Conservation (phyloP, 2,888 invertebrate genomes). For the Byasa hedistus region DNA sequence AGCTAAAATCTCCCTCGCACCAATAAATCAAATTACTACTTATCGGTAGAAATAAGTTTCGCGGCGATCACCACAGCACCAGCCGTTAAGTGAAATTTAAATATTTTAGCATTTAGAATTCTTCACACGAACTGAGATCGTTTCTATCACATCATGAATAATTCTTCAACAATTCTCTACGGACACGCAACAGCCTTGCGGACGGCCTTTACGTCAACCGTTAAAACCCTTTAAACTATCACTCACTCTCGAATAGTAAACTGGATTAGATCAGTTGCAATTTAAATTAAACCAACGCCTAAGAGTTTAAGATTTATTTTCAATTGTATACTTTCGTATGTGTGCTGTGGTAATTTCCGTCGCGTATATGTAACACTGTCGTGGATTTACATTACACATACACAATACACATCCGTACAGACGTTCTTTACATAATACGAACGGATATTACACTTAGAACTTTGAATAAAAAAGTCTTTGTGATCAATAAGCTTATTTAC, state of each 20-base stretch:
- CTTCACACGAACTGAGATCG: slow-evolving; percentile 16
- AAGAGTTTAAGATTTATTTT: slow-evolving; percentile 17
- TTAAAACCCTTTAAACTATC: slow-evolving; percentile 57
- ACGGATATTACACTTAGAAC: neutral
- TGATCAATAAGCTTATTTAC: neutral
- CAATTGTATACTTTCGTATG: neutral
- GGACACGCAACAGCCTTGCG: slow-evolving; percentile 50
- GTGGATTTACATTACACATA: slow-evolving; percentile 11
- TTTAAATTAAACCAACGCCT: slow-evolving; percentile 3
- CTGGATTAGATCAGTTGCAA: slow-evolving; percentile 5
- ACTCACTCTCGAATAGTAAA: slow-evolving; percentile 37
- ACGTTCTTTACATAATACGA: slow-evolving; percentile 1
- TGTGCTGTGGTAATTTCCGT: slow-evolving; percentile 13
- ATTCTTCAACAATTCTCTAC: slow-evolving; percentile 18
- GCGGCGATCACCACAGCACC: no score
- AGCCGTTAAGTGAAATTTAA: neutral
- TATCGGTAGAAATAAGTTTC: no score
- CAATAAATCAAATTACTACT: no score
- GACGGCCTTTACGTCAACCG: slow-evolving; percentile 55
- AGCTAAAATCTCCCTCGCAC: no score
- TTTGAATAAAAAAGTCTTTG: neutral
- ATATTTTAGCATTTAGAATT: neutral
- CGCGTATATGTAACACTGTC: slow-evolving; percentile 19
- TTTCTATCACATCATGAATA: slow-evolving; percentile 27
- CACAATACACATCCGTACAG: slow-evolving; percentile 6